Conservation (phyloP, 2,888 invertebrate species). For the Nomada hirtipes region DNA sequence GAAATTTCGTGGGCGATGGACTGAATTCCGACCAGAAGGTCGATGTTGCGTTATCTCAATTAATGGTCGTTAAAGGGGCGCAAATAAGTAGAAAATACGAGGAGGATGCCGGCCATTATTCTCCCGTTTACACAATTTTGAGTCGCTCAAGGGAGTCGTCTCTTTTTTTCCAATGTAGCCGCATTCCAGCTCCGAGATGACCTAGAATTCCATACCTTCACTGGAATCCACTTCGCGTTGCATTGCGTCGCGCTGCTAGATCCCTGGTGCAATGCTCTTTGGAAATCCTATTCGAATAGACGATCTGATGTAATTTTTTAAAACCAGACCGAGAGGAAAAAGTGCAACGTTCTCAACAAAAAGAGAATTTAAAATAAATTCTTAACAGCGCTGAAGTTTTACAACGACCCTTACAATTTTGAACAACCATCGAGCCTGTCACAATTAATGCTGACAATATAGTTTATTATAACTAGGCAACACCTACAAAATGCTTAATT, state of each 20-base stretch:
- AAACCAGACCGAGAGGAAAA: neutral
- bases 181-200: slow-evolving; percentile 45
- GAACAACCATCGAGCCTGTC: too few species aligned
- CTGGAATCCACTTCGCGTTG: slow-evolving; percentile 33
- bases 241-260: slow-evolving; percentile 11
- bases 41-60: slow-evolving; percentile 7
- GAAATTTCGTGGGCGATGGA: slow-evolving; percentile 10
- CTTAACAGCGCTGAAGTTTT: too few species aligned
- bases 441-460: too few species aligned
- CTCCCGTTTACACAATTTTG: slow-evolving; percentile 48
- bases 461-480: too few species aligned
- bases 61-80: neutral
- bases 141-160: slow-evolving; percentile 23
- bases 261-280: slow-evolving; percentile 25
- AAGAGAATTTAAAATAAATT: too few species aligned
- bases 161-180: slow-evolving; percentile 11
- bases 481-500: too few species aligned
- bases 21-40: neutral
- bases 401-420: too few species aligned
- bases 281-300: neutral
- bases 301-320: neutral
- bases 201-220: slow-evolving; percentile 54
- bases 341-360: neutral
- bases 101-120: slow-evolving; percentile 46
- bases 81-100: slow-evolving; percentile 1